A percentile compares a stretch with the other conserved stretches of the same genome.
These are phyloP conservation scores for Plecturocebus donacophilus DNA, from an alignment of 2,113 vertebrate species.

Conservation along the genomic window DNA sequence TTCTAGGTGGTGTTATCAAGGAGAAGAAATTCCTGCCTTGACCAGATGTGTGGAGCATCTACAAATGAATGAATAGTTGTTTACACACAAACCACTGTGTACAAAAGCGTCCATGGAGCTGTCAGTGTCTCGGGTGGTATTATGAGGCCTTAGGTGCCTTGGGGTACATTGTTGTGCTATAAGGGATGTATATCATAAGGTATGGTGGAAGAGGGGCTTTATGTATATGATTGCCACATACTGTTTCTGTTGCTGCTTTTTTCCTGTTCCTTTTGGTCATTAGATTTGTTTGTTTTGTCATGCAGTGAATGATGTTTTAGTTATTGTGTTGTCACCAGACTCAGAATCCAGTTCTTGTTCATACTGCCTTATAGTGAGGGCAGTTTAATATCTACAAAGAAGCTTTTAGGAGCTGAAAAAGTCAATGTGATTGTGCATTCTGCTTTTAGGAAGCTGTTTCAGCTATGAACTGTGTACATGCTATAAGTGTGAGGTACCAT, in stretches of 20 bases:
- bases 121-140: conserved; percentile 81
- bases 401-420: conserved; percentile 40
- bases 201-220: conserved; percentile 74
- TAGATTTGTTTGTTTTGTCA: conserved; percentile 27
- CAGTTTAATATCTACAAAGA: conserved; percentile 5
- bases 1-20: conserved; percentile 80
- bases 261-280: conserved; percentile 29
- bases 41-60: conserved; percentile 78
- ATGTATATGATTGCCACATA: conserved; percentile 69
- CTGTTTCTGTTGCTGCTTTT: conserved; percentile 67
- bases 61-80: conserved; percentile 81
- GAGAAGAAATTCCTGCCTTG: conserved; percentile 80
- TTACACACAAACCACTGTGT: conserved; percentile 82
- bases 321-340: background rate
- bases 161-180: conserved; percentile 79
- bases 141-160: conserved; percentile 83
- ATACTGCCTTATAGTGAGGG: conserved; percentile 30
- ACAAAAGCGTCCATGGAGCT: conserved; percentile 80
- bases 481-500: conserved; percentile 70
- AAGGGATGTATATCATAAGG: conserved; percentile 78
- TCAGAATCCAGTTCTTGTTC: conserved; percentile 2
- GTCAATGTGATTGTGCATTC: conserved; percentile 46
- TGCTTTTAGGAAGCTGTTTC: conserved; percentile 62
- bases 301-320: conserved; percentile 42
- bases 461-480: conserved; percentile 66